Evolutionary conservation across 2,113 vertebrate species (phyloP).

Genomic region (Cynocephalus volans): DNA sequence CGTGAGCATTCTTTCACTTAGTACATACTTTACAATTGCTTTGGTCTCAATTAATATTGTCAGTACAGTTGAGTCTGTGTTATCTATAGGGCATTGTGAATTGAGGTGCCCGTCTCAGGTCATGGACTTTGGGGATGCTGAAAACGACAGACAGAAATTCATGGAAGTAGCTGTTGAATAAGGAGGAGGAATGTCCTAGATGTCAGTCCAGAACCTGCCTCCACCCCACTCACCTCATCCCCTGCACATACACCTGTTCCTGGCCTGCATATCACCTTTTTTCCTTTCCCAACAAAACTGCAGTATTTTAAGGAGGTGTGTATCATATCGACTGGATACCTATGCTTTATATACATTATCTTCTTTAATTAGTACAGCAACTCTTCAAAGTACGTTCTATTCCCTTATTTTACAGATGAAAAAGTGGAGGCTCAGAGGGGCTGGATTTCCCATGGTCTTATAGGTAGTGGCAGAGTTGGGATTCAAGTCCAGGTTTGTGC

Average conservation of each 20-base stretch:
- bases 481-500: background rate
- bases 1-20: background rate
- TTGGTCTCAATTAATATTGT: accelerated
- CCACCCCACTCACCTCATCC: too few relatives aligned
- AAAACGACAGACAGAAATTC: background rate
- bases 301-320: background rate
- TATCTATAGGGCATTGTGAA: background rate
- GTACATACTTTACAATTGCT: background rate
- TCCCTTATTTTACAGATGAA: background rate
- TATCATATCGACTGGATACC: too few relatives aligned
- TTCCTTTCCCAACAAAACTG: background rate
- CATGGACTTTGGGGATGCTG: background rate
- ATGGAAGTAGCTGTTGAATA: background rate
- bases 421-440: background rate
- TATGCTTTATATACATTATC: background rate
- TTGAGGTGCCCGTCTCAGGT: background rate
- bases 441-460: background rate
- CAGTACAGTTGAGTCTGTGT: background rate
- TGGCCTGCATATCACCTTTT: background rate
- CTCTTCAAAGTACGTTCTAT: background rate
- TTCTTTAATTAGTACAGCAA: background rate
- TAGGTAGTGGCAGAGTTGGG: background rate
- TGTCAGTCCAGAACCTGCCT: background rate
- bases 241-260: background rate
- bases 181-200: background rate